Conservation (phyloP, 2,113 vertebrate species). For the Gallinago paraguaiae region DNA sequence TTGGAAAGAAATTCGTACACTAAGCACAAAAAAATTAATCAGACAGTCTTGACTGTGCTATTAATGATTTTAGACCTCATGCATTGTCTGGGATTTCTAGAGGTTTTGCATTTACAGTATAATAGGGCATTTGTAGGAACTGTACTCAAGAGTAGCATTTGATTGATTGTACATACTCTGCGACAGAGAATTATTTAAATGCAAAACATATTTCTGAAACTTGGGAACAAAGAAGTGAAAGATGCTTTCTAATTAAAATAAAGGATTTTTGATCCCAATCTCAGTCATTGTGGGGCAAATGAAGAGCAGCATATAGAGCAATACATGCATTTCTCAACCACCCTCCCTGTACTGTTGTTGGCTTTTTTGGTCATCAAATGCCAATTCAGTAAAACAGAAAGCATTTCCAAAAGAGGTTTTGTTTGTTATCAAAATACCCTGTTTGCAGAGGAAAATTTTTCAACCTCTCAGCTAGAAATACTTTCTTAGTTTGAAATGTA, state of each 20-base stretch:
- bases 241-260: constrained; percentile 48
- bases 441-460: not conserved
- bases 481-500: not conserved
- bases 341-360: not conserved
- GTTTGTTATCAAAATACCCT: not conserved
- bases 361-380: not conserved
- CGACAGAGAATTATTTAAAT: constrained; percentile 36
- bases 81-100: constrained; percentile 22
- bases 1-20: constrained; percentile 3
- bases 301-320: not conserved
- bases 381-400: not conserved
- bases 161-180: constrained; percentile 6
- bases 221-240: constrained; percentile 31
- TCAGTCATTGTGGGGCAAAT: not conserved
- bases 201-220: constrained; percentile 33
- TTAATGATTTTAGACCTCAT: constrained; percentile 29
- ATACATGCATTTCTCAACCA: not conserved
- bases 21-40: constrained; percentile 37
- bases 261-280: constrained; percentile 27
- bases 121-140: constrained; percentile 18
- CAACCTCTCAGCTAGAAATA: not conserved
- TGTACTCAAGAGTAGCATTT: constrained; percentile 29
- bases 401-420: not conserved
- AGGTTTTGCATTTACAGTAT: constrained; percentile 26
- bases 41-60: not conserved